Conservation (phyloP, 2,797 vertebrate species). For the Danionella dracula region DNA sequence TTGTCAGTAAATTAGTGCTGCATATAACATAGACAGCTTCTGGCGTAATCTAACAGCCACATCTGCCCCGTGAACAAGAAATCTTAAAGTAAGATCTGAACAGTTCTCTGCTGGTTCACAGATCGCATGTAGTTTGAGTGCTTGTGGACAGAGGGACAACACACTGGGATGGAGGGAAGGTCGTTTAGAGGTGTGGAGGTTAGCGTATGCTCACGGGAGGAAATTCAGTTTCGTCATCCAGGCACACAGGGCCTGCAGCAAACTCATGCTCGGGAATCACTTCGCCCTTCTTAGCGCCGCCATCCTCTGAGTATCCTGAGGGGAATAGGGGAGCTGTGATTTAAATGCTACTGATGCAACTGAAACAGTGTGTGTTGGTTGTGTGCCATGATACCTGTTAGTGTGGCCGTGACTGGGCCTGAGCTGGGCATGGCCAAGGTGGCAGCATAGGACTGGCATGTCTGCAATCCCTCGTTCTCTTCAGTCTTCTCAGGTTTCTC, state of each 20-base stretch:
- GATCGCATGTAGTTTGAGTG: slow-evolving; percentile 10
- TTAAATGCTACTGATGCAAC: not conserved
- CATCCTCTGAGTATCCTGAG: slow-evolving; percentile 90
- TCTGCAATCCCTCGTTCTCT: slow-evolving; percentile 53
- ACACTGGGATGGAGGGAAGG: slow-evolving; percentile 10
- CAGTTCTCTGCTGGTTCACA: not conserved
- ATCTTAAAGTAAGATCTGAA: not conserved
- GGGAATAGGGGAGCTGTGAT: not conserved
- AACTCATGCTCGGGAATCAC: slow-evolving; percentile 94
- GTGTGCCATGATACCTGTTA: slow-evolving; percentile 71
- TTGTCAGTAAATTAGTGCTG: not conserved
- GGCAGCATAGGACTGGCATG: slow-evolving; percentile 83
- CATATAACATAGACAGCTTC: not conserved
- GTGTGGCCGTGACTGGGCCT: slow-evolving; percentile 69
- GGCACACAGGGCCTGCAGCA: slow-evolving; percentile 85
- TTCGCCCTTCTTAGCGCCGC: slow-evolving; percentile 84
- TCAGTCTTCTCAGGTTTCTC: slow-evolving; percentile 71
- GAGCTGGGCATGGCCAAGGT: slow-evolving; percentile 81
- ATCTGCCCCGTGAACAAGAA: not conserved
- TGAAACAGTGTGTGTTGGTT: not conserved
- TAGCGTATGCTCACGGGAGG: slow-evolving; percentile 94
- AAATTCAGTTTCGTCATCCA: slow-evolving; percentile 93
- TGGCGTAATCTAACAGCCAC: not conserved
- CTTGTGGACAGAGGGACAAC: slow-evolving; percentile 23
- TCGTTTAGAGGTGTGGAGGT: slow-evolving; percentile 38